Conservation (phyloP, 2,113 vertebrate species). For the Glaucomys volans region DNA sequence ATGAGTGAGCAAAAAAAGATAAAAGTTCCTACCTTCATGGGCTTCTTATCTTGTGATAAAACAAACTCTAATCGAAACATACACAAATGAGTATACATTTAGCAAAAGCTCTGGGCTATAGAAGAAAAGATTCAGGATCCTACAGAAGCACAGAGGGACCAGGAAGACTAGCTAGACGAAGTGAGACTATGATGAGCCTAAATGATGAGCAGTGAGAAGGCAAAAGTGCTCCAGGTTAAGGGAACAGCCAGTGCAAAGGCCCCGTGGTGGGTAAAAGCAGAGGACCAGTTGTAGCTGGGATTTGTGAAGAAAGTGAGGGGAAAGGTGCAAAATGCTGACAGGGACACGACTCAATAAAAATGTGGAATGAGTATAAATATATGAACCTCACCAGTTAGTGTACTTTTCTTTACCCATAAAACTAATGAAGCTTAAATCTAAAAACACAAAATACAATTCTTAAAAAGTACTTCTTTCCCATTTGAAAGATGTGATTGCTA, state of each 20-base stretch:
- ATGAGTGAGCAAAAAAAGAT: not conserved
- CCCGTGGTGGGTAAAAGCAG: not conserved
- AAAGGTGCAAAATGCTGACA: not conserved
- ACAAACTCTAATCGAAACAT: not conserved
- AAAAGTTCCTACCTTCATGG: not conserved
- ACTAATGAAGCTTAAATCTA: not conserved
- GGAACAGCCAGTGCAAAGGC: not conserved
- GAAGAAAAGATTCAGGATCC: not conserved
- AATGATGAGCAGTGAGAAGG: not conserved
- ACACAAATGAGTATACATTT: not conserved
- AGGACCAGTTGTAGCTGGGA: not conserved
- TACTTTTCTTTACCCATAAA: not conserved
- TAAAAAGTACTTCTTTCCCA: not conserved
- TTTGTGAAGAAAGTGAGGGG: not conserved
- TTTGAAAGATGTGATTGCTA: not conserved
- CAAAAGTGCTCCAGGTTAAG: not conserved
- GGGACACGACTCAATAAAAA: not conserved
- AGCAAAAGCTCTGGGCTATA: not conserved
- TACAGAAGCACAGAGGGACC: not conserved
- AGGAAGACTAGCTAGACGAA: constrained; percentile 4
- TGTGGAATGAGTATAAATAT: not conserved
- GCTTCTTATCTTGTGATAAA: not conserved
- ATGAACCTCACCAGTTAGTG: not conserved
- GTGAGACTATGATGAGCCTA: not conserved
- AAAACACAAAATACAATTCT: not conserved